These are phyloP conservation scores for Circaetus cinerascens DNA, from an alignment of 2,113 vertebrate genomes.

Conservation along the genomic window DNA sequence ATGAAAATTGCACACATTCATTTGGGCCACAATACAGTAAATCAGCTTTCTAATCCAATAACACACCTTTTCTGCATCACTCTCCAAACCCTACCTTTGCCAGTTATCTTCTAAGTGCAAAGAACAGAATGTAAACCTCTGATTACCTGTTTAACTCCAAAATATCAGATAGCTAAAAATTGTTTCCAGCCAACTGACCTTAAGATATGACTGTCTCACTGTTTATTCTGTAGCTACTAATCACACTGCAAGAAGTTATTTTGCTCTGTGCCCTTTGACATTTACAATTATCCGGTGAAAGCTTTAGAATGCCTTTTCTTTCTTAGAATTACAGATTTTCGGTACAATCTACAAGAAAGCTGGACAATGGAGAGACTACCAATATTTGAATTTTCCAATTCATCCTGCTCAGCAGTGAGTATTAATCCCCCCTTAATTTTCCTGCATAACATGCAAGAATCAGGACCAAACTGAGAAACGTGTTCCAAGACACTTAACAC, in stretches of 20 bases:
- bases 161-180: neutral
- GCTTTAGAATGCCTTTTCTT: neutral
- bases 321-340: neutral
- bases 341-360: neutral
- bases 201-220: neutral
- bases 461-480: neutral
- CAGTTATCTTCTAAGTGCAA: neutral
- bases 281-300: neutral
- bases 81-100: neutral
- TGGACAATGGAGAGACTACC: neutral
- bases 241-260: neutral
- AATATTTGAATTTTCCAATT: neutral
- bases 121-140: neutral
- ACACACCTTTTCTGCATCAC: neutral
- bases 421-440: neutral
- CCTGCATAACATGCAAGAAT: neutral
- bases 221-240: neutral
- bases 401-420: accelerated
- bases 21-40: neutral
- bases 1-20: accelerated
- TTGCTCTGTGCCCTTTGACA: neutral
- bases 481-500: neutral
- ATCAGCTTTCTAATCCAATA: neutral
- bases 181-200: neutral
- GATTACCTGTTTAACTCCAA: neutral